phyloP scores from a whole-genome alignment of 2,797 vertebrate genomes.

The Syncerus caffer region DNA sequence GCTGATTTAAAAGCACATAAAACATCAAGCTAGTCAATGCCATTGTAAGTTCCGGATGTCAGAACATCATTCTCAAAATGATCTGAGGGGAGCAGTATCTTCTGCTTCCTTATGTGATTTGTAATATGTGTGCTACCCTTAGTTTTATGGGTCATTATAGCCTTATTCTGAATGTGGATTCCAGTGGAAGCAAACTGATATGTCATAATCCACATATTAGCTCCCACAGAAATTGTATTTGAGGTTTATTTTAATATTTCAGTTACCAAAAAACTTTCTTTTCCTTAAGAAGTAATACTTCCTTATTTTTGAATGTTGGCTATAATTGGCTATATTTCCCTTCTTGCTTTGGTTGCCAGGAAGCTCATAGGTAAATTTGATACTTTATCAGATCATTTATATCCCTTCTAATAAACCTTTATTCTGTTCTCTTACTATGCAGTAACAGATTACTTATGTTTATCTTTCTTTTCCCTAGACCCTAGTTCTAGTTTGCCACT shows the following conservation, averaged over 20 bases:
- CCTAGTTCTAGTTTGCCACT: slow-evolving; percentile 14
- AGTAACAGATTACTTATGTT: neutral
- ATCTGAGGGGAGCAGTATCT: neutral
- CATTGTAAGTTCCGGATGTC: neutral
- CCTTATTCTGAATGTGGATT: neutral
- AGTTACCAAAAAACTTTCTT: neutral
- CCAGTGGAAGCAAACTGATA: neutral
- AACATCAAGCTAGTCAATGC: neutral
- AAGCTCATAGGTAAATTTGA: neutral
- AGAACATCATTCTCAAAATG: neutral
- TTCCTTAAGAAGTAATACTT: neutral
- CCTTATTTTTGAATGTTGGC: neutral
- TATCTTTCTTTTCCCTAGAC: neutral
- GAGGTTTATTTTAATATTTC: slow-evolving; percentile 26
- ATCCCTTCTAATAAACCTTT: neutral
- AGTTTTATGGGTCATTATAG: neutral
- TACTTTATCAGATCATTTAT: neutral
- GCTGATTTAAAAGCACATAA: neutral
- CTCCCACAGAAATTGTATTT: neutral
- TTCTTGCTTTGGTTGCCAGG: slow-evolving; percentile 48
- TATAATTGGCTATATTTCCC: neutral
- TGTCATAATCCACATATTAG: neutral
- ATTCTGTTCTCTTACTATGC: neutral
- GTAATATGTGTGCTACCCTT: neutral
- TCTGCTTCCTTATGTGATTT: neutral